Percentiles rank a stretch among this genome's conserved stretches.
Evolutionary conservation across 1,140 invertebrate genomes (phyloP).

Genomic region (Zaprionus vittiger): DNA sequence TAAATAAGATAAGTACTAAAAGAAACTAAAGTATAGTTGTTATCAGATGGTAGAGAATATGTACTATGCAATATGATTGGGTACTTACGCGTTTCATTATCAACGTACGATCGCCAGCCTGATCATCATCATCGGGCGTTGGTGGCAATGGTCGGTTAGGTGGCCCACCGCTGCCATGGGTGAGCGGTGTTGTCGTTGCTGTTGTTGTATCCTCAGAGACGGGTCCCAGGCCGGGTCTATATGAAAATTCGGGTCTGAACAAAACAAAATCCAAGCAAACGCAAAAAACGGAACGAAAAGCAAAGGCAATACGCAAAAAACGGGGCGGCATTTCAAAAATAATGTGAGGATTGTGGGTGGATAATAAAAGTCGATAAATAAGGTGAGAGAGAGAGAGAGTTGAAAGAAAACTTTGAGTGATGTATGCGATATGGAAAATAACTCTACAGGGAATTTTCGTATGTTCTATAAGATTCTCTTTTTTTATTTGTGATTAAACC

Average conservation of each 20-base stretch:
- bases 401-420: constrained; percentile 61
- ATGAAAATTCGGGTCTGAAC: constrained; percentile 93
- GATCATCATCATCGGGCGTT: constrained; percentile 94
- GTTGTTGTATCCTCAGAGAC: constrained; percentile 85
- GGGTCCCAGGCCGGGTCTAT: constrained; percentile 89
- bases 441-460: background rate
- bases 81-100: constrained; percentile 94
- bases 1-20: constrained; percentile 28
- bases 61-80: background rate
- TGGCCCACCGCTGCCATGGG: constrained; percentile 88
- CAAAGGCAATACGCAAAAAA: constrained; percentile 68
- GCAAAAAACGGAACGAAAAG: constrained; percentile 48
- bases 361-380: constrained; percentile 37
- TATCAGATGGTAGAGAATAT: constrained; percentile 19
- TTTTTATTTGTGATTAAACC: background rate
- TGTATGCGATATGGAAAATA: background rate
- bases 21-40: constrained; percentile 40
- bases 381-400: constrained; percentile 59
- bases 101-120: constrained; percentile 92
- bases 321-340: constrained; percentile 64
- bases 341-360: constrained; percentile 40
- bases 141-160: constrained; percentile 96
- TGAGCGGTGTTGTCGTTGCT: constrained; percentile 84
- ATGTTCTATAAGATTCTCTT: background rate
- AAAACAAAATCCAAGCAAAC: constrained; percentile 66